Evolutionary conservation across 1,140 invertebrate genomes (phyloP).

Genomic region (Akabosia matsudoensis): DNA sequence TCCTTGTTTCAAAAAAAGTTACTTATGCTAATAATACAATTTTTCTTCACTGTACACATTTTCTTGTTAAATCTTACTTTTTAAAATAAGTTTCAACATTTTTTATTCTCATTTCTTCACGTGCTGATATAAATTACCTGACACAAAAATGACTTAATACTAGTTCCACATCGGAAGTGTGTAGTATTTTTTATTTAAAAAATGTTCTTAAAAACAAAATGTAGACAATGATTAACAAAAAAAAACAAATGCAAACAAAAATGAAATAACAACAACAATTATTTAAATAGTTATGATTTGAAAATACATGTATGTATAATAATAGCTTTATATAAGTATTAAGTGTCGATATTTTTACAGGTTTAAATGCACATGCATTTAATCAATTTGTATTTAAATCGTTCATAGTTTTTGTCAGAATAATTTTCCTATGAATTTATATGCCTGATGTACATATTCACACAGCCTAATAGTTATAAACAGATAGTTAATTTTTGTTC

Average conservation of each 20-base stretch:
- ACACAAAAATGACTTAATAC: slow-evolving; percentile 17
- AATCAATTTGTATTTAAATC: too few relatives aligned
- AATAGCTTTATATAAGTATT: neutral
- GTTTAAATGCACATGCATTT: too few relatives aligned
- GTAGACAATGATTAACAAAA: neutral
- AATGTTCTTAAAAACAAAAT: neutral
- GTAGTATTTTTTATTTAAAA: too few relatives aligned
- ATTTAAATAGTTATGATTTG: too few relatives aligned
- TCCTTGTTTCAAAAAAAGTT: neutral
- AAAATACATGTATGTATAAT: too few relatives aligned
- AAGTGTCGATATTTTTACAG: neutral
- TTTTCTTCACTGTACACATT: neutral
- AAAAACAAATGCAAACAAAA: neutral
- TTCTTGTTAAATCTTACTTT: too few relatives aligned
- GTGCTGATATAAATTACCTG: slow-evolving; percentile 12
- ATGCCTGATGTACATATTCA: neutral
- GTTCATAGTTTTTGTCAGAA: neutral
- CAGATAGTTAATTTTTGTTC: neutral
- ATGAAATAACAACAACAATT: too few relatives aligned
- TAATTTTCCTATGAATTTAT: too few relatives aligned
- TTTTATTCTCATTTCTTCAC: neutral
- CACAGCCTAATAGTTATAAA: neutral
- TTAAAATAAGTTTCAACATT: too few relatives aligned
- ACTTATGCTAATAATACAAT: slow-evolving; percentile 9
- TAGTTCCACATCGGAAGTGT: neutral